Evolutionary conservation across 2,888 invertebrate genomes (phyloP), one percentile per base, ranked within the genome.

Genomic region (Cheilosia variabilis): DNA sequence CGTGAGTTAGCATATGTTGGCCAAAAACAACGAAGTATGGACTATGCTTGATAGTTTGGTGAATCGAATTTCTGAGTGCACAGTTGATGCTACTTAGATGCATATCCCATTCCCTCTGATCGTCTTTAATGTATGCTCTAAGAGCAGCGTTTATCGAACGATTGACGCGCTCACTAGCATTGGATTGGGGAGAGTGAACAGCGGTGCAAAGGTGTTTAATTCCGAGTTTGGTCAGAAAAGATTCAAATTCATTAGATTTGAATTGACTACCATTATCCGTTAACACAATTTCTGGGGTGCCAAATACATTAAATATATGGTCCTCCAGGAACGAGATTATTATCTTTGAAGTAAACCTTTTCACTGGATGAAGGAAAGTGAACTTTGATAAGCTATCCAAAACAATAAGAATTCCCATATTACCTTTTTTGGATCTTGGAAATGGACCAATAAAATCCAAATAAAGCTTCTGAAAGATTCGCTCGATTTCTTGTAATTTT

Each of bases 381-480:
- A 45, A 45, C 6, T 43, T 43, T 0, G 41, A 43, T 1, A 43
- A 43, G 15, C 41, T 15, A 43, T 43, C 41, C 10, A 43, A 43
- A 43, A 15, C 41, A 43, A 43, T 43, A n/a, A 43, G 15, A 17
- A 47, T 47, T 17, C 47, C 47, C 5, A 7, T 27, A n/a, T 27
- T 53, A 0, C 27, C 53, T 7, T n/a, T 53, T n/a, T 53, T 53
- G n/a, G 53, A 53, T 53, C 53, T 24, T 15, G 53, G 53, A n/a
- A 27, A 53, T 4, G 53, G 53, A n/a, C 27, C 27, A 19, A 50
- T 17, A 22, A 50, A 17, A 19, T 50, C 22, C 6, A 50, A 10
- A 50, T 19, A 22, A 43, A 43, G 43, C 10, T 43, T 43, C 2
- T 43, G 43, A 10, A 43, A 43, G 13, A 43, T 15, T 10, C 43